Percentiles rank a stretch among this genome's conserved stretches.
phyloP scores from a whole-genome alignment of 2,888 invertebrate genomes.

The Drosophila kokeensis region DNA sequence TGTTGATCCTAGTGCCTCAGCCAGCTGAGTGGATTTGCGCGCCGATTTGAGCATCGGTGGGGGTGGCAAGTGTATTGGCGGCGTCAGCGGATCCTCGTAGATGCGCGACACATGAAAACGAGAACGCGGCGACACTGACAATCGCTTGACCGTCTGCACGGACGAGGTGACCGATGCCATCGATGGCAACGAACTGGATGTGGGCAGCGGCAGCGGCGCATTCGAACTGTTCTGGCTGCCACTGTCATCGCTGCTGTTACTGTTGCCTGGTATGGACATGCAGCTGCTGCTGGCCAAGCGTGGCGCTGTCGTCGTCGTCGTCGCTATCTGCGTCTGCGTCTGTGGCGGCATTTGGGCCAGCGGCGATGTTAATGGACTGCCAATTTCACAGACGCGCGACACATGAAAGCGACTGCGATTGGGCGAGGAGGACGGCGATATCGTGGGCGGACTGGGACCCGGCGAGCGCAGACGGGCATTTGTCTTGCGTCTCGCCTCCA shows the following conservation, averaged over 20 bases:
- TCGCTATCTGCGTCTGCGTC: conserved; percentile 38
- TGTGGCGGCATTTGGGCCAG: conserved; percentile 70
- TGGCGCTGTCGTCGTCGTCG: conserved; percentile 51
- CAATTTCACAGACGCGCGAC: conserved; percentile 83
- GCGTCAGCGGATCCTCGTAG: conserved; percentile 84
- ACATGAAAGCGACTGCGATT: conserved; percentile 86
- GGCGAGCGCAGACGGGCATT: conserved; percentile 89
- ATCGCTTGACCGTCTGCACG: conserved; percentile 82
- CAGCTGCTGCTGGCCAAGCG: conserved; percentile 69
- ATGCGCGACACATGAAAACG: conserved; percentile 83
- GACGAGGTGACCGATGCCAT: conserved; percentile 82
- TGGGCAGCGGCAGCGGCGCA: conserved; percentile 63
- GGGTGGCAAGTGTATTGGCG: conserved; percentile 81
- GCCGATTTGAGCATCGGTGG: conserved; percentile 76
- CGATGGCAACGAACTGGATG: conserved; percentile 82
- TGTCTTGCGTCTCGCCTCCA: conserved; percentile 83
- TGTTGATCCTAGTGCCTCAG: conserved; percentile 34
- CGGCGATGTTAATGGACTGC: conserved; percentile 81
- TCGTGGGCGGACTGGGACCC: conserved; percentile 88
- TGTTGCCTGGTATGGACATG: conserved; percentile 63
- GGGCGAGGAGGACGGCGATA: conserved; percentile 89
- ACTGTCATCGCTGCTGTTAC: neutral
- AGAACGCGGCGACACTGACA: conserved; percentile 83
- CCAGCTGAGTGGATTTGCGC: conserved; percentile 57
- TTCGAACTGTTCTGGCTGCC: conserved; percentile 49